Evolutionary conservation across 2,888 invertebrate genomes (phyloP), one percentile per base, ranked within the genome.

Genomic region (Matsumyia berberina): DNA sequence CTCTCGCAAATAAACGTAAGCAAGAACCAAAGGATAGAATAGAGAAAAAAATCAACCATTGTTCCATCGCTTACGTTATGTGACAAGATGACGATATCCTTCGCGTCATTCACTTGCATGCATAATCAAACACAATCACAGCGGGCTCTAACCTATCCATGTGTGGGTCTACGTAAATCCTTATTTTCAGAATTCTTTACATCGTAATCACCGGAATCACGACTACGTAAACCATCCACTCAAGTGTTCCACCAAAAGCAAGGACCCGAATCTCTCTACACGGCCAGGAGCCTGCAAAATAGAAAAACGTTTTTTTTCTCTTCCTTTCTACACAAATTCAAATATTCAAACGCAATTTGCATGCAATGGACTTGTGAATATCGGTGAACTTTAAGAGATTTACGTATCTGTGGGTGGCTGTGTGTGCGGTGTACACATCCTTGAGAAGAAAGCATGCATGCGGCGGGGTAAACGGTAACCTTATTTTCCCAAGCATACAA

Each of bases 261-360:
- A 58, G 58, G 49, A 72, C 31, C 15, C 31, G n/a, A 33, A 49
- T 33, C 39, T 49, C 15, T 55, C 24, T n/a, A n/a, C 19, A 53
- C 12, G 19, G 35, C 51, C 12, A 31, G 44, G 24, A 24, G 51
- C 12, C n/a, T 17, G 11, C 6, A 15, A 12, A n/a, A n/a, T n/a
- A n/a, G n/a, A 69, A 62, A 37, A 55, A 39, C 24, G 17, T 5
- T 11, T 19, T 9, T 39, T 58, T 9, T 49, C 31, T 24, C 29
- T 42, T 33, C 19, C 11, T 33, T 53, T 60, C 58, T 19, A 35
- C 62, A 66, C 58, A 64, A 55, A 81, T 70, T 82, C 58, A 72
- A 82, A 77, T 77, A 66, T 77, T 77, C 51, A 77, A 72, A 77
- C 66, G 81, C 53, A 77, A 82, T 76, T 70, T 77, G 60, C 70